Evolutionary conservation across 2,113 vertebrate species (phyloP).

Genomic region (Burhinus oedicnemus): DNA sequence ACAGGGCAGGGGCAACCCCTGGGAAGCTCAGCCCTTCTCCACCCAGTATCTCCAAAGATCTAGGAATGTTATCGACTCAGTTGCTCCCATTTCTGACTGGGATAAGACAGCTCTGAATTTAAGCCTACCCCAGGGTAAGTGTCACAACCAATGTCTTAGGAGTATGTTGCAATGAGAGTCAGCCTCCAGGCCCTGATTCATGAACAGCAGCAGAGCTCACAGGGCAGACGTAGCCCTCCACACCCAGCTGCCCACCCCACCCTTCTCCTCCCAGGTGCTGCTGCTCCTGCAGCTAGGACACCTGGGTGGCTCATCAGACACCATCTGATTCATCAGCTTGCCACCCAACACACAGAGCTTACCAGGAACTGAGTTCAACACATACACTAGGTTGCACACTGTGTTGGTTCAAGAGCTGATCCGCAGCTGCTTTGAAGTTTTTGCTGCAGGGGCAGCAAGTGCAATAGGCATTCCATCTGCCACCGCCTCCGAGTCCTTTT

Average conservation of each 20-base stretch:
- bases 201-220: neutral
- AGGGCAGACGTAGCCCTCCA: neutral
- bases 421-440: neutral
- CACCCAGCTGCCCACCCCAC: neutral
- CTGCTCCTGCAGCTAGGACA: neutral
- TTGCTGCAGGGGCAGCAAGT: neutral
- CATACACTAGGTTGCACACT: neutral
- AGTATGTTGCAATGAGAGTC: neutral
- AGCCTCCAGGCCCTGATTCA: neutral
- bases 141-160: neutral
- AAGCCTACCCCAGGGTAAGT: neutral
- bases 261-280: neutral
- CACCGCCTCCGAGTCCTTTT: neutral
- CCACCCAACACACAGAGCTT: neutral
- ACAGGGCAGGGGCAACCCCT: neutral
- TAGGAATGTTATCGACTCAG: neutral
- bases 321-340: neutral
- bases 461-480: neutral
- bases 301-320: neutral
- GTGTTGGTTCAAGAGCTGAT: neutral
- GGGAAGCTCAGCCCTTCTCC: neutral
- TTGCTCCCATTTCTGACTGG: neutral
- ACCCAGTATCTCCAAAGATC: neutral
- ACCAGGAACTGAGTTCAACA: neutral
- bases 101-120: neutral